phyloP scores from a whole-genome alignment of 2,113 vertebrate species.

The Oophaga pumilio region DNA sequence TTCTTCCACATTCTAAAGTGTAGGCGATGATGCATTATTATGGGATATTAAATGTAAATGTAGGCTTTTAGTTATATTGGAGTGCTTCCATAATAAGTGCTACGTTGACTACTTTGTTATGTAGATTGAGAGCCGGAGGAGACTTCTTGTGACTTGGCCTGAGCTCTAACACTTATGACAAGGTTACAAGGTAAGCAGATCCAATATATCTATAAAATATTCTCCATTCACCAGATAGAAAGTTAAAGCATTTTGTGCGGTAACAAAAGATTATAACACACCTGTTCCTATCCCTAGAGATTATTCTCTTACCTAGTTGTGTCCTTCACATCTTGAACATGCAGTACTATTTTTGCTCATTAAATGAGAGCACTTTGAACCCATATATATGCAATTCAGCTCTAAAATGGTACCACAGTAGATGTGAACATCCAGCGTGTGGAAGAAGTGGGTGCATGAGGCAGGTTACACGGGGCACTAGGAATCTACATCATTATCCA shows the following conservation, averaged over 20 bases:
- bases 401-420: background rate
- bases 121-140: background rate
- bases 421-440: background rate
- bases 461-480: conserved; percentile 25
- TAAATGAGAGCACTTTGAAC: conserved; percentile 49
- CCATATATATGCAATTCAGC: conserved; percentile 23
- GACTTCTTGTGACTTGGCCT: background rate
- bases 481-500: conserved; percentile 33
- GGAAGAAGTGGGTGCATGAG: conserved; percentile 4
- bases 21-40: background rate
- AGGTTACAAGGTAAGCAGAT: background rate
- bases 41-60: conserved; percentile 7
- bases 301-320: conserved; percentile 32
- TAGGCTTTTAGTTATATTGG: background rate
- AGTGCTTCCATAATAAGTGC: background rate
- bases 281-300: conserved; percentile 25
- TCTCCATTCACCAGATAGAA: background rate
- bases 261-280: background rate
- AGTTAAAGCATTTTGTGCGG: background rate
- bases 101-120: background rate
- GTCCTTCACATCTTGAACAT: conserved; percentile 26
- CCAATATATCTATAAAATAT: background rate
- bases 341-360: conserved; percentile 43
- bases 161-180: background rate
- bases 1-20: background rate